Conservation (phyloP, 2,888 invertebrate species). For the Cerastoderma edule region DNA sequence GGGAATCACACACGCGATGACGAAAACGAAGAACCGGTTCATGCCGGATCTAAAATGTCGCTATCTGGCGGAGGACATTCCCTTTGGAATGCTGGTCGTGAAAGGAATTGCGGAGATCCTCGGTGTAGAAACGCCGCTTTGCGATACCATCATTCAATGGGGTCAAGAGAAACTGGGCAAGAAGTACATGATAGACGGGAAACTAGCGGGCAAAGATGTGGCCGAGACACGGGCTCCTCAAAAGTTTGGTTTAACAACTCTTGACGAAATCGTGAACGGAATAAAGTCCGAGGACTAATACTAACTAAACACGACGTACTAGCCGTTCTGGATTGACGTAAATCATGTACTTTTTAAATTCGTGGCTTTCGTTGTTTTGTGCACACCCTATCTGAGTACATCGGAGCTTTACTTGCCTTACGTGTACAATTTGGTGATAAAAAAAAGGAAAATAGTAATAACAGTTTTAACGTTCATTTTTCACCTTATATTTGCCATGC, state of each 20-base stretch:
- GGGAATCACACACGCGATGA: conserved; percentile 67
- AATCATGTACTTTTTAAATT: too few relatives aligned
- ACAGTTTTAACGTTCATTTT: too few relatives aligned
- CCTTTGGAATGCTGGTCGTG: conserved; percentile 72
- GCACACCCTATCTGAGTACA: too few relatives aligned
- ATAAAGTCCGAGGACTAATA: conserved; percentile 16
- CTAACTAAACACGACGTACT: too few relatives aligned
- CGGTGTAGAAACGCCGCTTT: conserved; percentile 63
- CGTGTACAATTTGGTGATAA: too few relatives aligned
- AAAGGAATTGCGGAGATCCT: conserved; percentile 70
- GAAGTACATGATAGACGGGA: conserved; percentile 69
- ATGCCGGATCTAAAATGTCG: conserved; percentile 65
- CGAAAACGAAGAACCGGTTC: conserved; percentile 42
- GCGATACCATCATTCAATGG: conserved; percentile 72
- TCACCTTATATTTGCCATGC: too few relatives aligned
- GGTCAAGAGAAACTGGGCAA: conserved; percentile 73
- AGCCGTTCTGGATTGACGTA: too few relatives aligned
- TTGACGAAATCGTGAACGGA: conserved; percentile 66
- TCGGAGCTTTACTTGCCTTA: too few relatives aligned
- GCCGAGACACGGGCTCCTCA: conserved; percentile 71
- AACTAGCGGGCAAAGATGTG: conserved; percentile 72
- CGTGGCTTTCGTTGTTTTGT: too few relatives aligned
- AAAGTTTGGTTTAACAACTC: conserved; percentile 65
- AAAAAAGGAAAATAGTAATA: too few relatives aligned
- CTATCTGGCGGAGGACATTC: conserved; percentile 72